These are phyloP conservation scores for Teleogryllus oceanicus DNA, from an alignment of 2,888 invertebrate species.

Conservation along the genomic window DNA sequence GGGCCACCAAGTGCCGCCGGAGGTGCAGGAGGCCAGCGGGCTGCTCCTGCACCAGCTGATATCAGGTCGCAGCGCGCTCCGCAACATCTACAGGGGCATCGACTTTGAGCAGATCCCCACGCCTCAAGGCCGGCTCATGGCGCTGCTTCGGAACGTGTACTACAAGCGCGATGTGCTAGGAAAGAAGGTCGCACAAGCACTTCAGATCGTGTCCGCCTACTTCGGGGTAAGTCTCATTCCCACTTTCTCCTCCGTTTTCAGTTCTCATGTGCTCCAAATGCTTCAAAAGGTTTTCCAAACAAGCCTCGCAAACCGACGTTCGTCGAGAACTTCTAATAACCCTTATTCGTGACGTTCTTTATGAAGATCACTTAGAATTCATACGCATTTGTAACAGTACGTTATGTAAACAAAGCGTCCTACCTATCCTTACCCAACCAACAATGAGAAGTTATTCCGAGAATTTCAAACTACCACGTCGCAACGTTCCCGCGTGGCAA, in stretches of 20 bases:
- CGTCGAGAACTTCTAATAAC: too few relatives aligned
- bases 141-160: conserved; percentile 27
- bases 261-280: too few relatives aligned
- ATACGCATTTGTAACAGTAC: too few relatives aligned
- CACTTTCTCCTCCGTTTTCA: not conserved
- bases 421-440: too few relatives aligned
- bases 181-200: conserved; percentile 19
- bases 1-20: not conserved
- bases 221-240: not conserved
- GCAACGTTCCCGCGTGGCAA: too few relatives aligned
- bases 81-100: conserved; percentile 27
- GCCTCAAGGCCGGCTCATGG: conserved; percentile 23
- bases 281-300: too few relatives aligned
- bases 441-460: too few relatives aligned
- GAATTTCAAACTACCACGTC: too few relatives aligned
- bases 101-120: conserved; percentile 23
- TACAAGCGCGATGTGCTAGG: conserved; percentile 22
- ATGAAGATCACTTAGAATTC: too few relatives aligned
- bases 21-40: conserved; percentile 29
- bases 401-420: too few relatives aligned
- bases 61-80: not conserved
- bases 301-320: too few relatives aligned
- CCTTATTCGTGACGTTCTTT: too few relatives aligned
- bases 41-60: conserved; percentile 23
- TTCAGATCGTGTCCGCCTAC: conserved; percentile 24